Evolutionary conservation across 1,140 invertebrate species (phyloP), one percentile per base, ranked within the genome.

Genomic region (Drosophila paulistorum): DNA sequence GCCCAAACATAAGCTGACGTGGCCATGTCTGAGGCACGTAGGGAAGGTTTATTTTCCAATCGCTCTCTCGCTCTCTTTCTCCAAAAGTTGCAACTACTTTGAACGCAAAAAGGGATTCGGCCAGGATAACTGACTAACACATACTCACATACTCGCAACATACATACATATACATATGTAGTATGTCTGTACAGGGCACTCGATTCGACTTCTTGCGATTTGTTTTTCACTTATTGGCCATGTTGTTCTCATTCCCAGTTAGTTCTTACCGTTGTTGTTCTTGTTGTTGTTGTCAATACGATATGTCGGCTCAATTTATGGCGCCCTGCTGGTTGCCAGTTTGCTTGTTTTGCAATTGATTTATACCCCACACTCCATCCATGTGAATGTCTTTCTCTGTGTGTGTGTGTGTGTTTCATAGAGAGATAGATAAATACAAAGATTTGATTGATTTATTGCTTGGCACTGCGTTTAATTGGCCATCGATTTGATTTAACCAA

Each of bases 271-370:
- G 48, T 20, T 20, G 41, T 42, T 68, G 39, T 42, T 20, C 20
- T 20, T 57, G 41, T 48, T 66, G 20, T 69, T 75, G 67, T 78
- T 77, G 71, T 65, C 65, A 68, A 71, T 66, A 72, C 69, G 74
- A 77, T 77, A 77, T 63, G 79, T 61, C 65, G 51, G 71, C 65
- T 74, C 81, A 85, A 77, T 84, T 84, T 84, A 73, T 80, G 69
- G 68, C 80, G 68, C 63, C 74, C 74, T 68, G 77, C 77, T 77
- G 74, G 74, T 76, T 76, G 42, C 57, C 57, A 41, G 63, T 62
- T 59, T 42, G 74, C 63, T 71, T 79, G 71, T 79, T 82, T 78
- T 76, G 60, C 66, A 65, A 58, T 75, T 85, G 81, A 85, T 85
- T 81, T 85, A 78, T 76, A 77, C 64, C 54, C 45, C 45, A 11